phyloP scores from a whole-genome alignment of 2,113 vertebrate genomes.

The Ochotona princeps region DNA sequence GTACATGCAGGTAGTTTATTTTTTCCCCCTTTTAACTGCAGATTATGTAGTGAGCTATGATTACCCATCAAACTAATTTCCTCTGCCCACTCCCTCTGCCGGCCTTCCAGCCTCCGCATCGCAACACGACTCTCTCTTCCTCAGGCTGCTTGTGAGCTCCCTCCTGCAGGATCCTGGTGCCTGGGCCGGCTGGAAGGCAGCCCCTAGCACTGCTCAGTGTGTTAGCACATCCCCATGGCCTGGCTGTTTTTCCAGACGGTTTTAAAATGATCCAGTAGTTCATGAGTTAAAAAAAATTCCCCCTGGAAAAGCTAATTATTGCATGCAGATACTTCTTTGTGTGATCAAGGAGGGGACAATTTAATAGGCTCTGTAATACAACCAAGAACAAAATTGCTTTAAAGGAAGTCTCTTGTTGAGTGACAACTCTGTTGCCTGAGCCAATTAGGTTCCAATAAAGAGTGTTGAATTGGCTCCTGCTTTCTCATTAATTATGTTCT shows the following conservation, averaged over 20 bases:
- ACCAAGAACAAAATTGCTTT: conserved; percentile 93
- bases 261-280: conserved; percentile 84
- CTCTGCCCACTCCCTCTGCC: conserved; percentile 35
- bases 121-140: conserved; percentile 29
- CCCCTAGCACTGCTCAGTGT: neutral
- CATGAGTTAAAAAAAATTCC: conserved; percentile 92
- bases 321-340: conserved; percentile 92
- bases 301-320: conserved; percentile 94
- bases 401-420: conserved; percentile 92
- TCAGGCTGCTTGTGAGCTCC: conserved; percentile 14
- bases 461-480: conserved; percentile 92
- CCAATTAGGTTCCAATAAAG: conserved; percentile 94
- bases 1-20: conserved; percentile 17
- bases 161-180: neutral
- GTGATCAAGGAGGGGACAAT: conserved; percentile 92
- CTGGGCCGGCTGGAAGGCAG: conserved; percentile 57
- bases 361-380: conserved; percentile 93
- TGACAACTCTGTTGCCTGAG: conserved; percentile 94
- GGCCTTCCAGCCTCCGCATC: conserved; percentile 13
- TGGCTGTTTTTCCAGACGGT: conserved; percentile 82
- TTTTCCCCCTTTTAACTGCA: conserved; percentile 16
- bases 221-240: conserved; percentile 74
- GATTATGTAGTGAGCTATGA: conserved; percentile 54
- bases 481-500: conserved; percentile 94
- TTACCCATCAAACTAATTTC: conserved; percentile 64